These are phyloP conservation scores for Drosophila sp. DNA, from an alignment of 1,140 invertebrate species.

Conservation along the genomic window DNA sequence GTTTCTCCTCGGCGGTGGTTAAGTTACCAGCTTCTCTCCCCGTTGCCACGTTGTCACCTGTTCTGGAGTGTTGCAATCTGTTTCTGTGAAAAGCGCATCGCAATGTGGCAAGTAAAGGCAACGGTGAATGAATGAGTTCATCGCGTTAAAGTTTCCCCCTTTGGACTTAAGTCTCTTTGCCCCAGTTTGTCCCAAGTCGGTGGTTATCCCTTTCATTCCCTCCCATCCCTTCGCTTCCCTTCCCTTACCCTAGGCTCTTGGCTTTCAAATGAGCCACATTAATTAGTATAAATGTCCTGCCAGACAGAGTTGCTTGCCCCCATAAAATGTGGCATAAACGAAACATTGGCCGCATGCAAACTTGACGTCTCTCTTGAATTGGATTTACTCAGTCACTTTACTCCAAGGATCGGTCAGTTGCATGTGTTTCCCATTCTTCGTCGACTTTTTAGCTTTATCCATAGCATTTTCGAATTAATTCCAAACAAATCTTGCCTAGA, in stretches of 20 bases:
- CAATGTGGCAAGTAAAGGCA: conserved; percentile 13
- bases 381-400: not conserved
- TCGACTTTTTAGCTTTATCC: no score
- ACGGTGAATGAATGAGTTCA: conserved; percentile 22
- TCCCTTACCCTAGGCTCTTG: not conserved
- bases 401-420: not conserved
- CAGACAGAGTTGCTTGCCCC: not conserved
- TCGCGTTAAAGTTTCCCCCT: conserved; percentile 10
- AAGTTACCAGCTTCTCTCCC: not conserved
- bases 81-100: conserved; percentile 25
- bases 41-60: conserved; percentile 8
- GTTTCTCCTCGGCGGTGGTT: not conserved
- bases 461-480: no score
- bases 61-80: conserved; percentile 46
- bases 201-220: no score
- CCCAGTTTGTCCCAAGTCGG: no score
- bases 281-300: conserved; percentile 61
- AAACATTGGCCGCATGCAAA: not conserved
- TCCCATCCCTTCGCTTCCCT: no score
- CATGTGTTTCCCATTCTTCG: no score
- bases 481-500: no score
- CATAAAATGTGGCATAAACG: conserved; percentile 8
- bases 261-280: conserved; percentile 32
- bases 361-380: not conserved
- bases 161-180: not conserved